Base-by-base conservation (phyloP, 2,888 invertebrate genomes). In the Kuschelorhynchus macadamiae region DNA sequence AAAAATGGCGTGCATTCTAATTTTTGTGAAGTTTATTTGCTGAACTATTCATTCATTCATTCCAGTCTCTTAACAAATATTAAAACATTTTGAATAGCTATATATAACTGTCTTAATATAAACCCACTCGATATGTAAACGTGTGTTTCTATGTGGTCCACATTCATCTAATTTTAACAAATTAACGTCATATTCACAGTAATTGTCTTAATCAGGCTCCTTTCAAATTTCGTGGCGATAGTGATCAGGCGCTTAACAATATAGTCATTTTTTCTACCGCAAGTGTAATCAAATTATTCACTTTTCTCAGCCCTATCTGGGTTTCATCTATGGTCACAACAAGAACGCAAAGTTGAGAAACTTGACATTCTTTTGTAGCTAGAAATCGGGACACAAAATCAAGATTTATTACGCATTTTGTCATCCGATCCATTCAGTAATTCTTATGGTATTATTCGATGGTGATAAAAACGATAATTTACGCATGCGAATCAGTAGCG, bases 361-460 rank as follows among this genome's bases (percentile, higher is more conserved):
- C 46, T 67, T 62, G 67, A 67, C 62, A 62, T 62, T 67, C 67
- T 67, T 67, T 67, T 67, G 67, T 67, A 42, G 62, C 39, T 49
- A 56, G 47, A 60, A 60, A 55, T 53, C 52, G 33, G 59, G 49
- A 39, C 39, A 52, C 18, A 32, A 17, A 62, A 55, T 50, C 67
- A 30, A 62, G 57, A 63, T 68, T 68, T 57, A 68, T 63, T 63
- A 52, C 49, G 46, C 52, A 57, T 50, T 61, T 63, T 62, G 67
- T 63, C 67, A 55, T 50, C 67, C 56, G 50, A 46, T 33, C 56
- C 36, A 67, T 62, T 62, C 50, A 61, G 30, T 11, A 11, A 46
- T 21, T 44, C 32, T 49, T 39, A 33, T 47, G 20, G 20, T 56
- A 47, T 55, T 63, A 55, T 63, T 46, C 39, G 33, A 56, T 64